Percentiles rank a stretch among this genome's conserved stretches.
These are phyloP conservation scores for Drosophila putrida DNA, from an alignment of 2,888 invertebrate species.

Conservation along the genomic window DNA sequence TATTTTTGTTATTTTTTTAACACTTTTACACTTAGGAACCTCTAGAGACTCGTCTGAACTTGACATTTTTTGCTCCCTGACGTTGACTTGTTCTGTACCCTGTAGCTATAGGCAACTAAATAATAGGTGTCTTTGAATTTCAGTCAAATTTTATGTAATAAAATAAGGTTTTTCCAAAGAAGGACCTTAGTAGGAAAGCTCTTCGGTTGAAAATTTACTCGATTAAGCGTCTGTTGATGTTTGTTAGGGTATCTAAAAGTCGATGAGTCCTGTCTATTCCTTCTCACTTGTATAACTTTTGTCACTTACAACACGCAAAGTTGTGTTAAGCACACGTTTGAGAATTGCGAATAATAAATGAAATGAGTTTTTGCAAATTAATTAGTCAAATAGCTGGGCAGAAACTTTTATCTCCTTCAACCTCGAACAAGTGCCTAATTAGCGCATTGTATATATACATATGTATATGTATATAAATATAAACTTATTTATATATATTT, in stretches of 20 bases:
- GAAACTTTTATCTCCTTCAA: constrained; percentile 25
- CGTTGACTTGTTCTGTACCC: neutral
- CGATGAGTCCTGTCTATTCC: neutral
- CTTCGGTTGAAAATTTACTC: neutral
- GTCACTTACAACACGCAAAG: constrained; percentile 56
- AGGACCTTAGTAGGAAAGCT: neutral
- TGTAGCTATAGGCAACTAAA: neutral
- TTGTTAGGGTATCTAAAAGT: neutral
- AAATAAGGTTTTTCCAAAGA: no score
- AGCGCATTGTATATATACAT: neutral
- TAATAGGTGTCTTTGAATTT: neutral
- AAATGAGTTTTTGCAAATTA: constrained; percentile 61
- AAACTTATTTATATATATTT: constrained; percentile 3
- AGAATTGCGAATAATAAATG: constrained; percentile 53
- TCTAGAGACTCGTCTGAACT: constrained; percentile 7
- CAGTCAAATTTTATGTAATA: no score
- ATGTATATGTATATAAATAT: neutral
- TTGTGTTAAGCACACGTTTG: constrained; percentile 59
- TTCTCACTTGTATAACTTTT: constrained; percentile 1
- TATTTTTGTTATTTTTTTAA: neutral
- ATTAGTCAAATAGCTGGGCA: constrained; percentile 58
- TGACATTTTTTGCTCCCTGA: neutral
- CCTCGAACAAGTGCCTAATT: constrained; percentile 5
- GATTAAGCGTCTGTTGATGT: neutral
- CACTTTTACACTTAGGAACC: neutral